Evolutionary conservation across 1,140 invertebrate species (phyloP).

Genomic region (Acromyrmex heyeri): DNA sequence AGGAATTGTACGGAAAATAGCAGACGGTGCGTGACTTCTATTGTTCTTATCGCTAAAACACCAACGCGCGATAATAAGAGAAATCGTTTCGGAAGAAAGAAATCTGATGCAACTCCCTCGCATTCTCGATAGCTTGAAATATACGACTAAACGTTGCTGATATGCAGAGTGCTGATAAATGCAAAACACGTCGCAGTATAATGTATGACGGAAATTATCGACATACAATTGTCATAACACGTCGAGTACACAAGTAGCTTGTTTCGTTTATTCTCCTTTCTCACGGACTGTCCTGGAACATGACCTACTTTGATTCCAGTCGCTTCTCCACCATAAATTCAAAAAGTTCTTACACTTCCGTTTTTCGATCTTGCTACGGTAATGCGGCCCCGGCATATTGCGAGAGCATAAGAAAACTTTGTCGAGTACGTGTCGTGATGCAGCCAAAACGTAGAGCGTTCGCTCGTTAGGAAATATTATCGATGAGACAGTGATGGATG

Average conservation of each 20-base stretch:
- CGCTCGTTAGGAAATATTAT: constrained; percentile 49
- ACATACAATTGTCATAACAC: constrained; percentile 5
- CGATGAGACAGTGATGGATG: constrained; percentile 54
- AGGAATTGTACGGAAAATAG: constrained; percentile 16
- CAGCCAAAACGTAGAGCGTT: constrained; percentile 20
- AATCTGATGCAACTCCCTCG: not conserved
- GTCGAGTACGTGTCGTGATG: constrained; percentile 32
- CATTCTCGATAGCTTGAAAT: not conserved
- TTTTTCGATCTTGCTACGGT: constrained; percentile 34
- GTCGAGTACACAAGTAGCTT: not conserved
- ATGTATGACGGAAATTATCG: constrained; percentile 13
- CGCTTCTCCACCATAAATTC: constrained; percentile 38
- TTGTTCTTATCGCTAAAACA: constrained; percentile 41
- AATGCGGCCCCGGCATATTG: constrained; percentile 37
- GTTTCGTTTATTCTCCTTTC: constrained; percentile 4
- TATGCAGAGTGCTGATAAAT: not conserved
- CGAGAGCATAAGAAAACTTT: constrained; percentile 46
- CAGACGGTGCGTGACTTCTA: constrained; percentile 11
- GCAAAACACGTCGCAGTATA: not conserved
- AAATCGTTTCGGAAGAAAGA: constrained; percentile 16
- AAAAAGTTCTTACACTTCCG: constrained; percentile 45
- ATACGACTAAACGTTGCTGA: not conserved
- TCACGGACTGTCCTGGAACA: not conserved
- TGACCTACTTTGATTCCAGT: constrained; percentile 34
- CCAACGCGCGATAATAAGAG: constrained; percentile 12